Base-by-base conservation (phyloP, 2,888 invertebrate species). In the Tetropium fuscum region DNA sequence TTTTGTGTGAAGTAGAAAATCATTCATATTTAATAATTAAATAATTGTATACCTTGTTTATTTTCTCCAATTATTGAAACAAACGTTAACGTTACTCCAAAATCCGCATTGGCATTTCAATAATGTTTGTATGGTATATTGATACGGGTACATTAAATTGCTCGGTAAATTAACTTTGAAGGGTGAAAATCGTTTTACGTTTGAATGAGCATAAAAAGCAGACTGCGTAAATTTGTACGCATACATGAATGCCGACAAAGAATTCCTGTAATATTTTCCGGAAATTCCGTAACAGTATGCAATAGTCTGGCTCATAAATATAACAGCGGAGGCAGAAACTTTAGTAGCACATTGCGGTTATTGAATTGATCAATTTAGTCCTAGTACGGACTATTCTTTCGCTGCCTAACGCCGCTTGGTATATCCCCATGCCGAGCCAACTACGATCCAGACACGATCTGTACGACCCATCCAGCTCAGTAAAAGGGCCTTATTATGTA, bases 331-430 rank as follows among this genome's bases (percentile, higher is more conserved):
- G 77, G 78, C 78, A 73, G 78, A 75, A 78, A 76, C 75, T 77
- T 80, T 79, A 80, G 73, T 79, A 70, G 75, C 78, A 80, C 80
- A 78, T 80, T 80, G 79, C 71, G 81, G 81, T 81, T 81, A 81
- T 81, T 81, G 81, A 81, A 81, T 81, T 80, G 81, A 81, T 81
- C 81, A 81, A 81, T 81, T 81, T 78, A 77, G 78, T 73, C 78
- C 74, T 79, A 76, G 78, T 78, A 79, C 79, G 79, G 80, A 73
- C 78, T 77, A 77, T 80, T 80, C 69, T 69, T 67, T 64, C 70
- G 64, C 75, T 74, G 74, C 73, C 75, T 72, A 74, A 73, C 68
- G 73, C 64, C 66, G 72, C 68, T 71, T 64, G 67, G 61, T 57
- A 56, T 65, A 64, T 67, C 65, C 66, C 68, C 64, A 69, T 67